Base-by-base conservation (phyloP, 2,888 invertebrate species). In the Agonopterix arenella region DNA sequence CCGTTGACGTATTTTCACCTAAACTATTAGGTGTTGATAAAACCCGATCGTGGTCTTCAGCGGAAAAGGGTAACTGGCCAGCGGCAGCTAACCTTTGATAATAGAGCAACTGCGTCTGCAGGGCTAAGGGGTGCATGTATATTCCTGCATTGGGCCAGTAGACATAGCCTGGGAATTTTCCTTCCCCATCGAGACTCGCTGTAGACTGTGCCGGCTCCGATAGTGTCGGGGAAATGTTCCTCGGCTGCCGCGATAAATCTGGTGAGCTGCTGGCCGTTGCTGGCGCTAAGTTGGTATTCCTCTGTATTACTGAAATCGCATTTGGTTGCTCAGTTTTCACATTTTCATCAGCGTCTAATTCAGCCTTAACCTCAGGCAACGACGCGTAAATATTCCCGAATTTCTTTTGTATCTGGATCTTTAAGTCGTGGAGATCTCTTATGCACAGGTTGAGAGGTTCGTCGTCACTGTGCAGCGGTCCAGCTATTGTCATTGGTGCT, bases 361-460 rank as follows among this genome's bases (percentile, higher is more conserved):
- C 92, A 50, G 90, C 90, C 78, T 93, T 93, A 5, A 92, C 88
- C 57, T 92, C 90, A 0, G 83, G 82, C 53, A 79, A 61, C 8
- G 84, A 85, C n/a, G 90, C 89, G 68, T 92, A 92, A 45, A 92
- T 90, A 66, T 92, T 92, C 0, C 92, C 92, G 54, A 91, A 91
- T 57, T 92, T 92, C 61, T 91, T 88, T 48, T 91, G 80, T 38
- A 93, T 84, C 58, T 93, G 90, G 57, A 93, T 91, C 65, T 93
- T 93, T 18, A 93, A 73, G 55, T 93, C 93, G 62, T 92, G 92
- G 46, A 93, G 89, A 68, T 96, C 96, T 48, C 95, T 88, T 51
- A 96, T 91, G 70, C 96, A 97, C 4, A 97, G 90, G 79, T 97
- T 97, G 4, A 97, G 81, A 0, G 96, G 96, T 67, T 96, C 95